Conservation (phyloP, 2,797 vertebrate genomes). For the Pogonophryne albipinna region DNA sequence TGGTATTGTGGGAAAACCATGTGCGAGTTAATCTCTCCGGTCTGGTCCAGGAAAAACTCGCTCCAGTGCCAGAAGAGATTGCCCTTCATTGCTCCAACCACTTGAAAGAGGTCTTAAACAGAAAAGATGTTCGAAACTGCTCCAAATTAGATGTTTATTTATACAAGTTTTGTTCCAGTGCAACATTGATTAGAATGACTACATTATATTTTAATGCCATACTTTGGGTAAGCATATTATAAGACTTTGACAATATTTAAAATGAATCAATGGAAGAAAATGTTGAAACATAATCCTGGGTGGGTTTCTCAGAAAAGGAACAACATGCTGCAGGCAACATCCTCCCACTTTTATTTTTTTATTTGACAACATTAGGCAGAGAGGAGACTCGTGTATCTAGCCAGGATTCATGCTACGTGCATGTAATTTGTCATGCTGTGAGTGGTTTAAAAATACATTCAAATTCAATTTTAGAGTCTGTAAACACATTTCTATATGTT, state of each 20-base stretch:
- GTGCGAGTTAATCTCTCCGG: conserved; percentile 64
- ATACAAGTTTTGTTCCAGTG: conserved; percentile 29
- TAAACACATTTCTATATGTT: neutral
- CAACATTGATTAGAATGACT: conserved; percentile 47
- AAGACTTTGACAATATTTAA: conserved; percentile 34
- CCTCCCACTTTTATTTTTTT: conserved; percentile 1
- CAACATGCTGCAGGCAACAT: conserved; percentile 1
- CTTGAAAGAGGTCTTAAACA: conserved; percentile 65
- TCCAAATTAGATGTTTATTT: conserved; percentile 54
- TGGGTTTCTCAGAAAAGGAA: conserved; percentile 26
- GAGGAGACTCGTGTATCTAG: conserved; percentile 3
- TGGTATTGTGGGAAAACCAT: conserved; percentile 74
- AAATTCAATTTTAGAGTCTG: conserved; percentile 17
- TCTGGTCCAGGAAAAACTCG: conserved; percentile 70
- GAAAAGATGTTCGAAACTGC: conserved; percentile 56
- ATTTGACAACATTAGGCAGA: conserved; percentile 8
- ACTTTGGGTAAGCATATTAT: conserved; percentile 6
- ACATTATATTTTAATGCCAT: conserved; percentile 10
- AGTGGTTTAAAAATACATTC: conserved; percentile 18
- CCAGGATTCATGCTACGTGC: conserved; percentile 16
- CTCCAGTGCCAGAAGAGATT: conserved; percentile 65
- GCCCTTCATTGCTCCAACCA: conserved; percentile 58
- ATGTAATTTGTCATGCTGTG: neutral
- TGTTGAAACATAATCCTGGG: neutral
- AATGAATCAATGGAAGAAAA: conserved; percentile 23